phyloP scores from a whole-genome alignment of 2,797 vertebrate genomes.

The Eutrigla gurnardus region DNA sequence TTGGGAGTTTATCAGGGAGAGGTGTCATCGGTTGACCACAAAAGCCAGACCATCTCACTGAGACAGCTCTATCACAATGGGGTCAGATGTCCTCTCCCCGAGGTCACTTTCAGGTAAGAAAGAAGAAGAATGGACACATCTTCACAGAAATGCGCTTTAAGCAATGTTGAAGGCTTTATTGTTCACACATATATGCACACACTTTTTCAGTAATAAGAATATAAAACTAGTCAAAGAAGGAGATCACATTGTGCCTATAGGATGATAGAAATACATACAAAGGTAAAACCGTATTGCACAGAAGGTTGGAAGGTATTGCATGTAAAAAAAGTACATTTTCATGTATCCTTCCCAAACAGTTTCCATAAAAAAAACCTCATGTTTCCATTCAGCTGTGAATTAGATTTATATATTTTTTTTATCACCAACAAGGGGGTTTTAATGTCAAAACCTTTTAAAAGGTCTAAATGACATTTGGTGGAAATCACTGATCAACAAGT shows the following conservation, averaged over 20 bases:
- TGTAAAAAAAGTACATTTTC: no score
- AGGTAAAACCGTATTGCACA: no score
- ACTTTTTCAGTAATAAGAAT: no score
- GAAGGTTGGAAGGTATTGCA: no score
- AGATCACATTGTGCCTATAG: no score
- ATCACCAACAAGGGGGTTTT: not conserved
- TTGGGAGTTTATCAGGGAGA: slow-evolving; percentile 93
- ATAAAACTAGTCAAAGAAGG: no score
- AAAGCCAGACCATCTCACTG: slow-evolving; percentile 94
- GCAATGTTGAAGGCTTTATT: not conserved
- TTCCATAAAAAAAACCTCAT: not conserved
- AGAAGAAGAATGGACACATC: not conserved
- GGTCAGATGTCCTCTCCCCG: slow-evolving; percentile 91
- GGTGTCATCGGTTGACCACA: slow-evolving; percentile 91
- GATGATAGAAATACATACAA: no score
- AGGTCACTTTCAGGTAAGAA: slow-evolving; percentile 94
- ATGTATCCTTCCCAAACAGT: no score
- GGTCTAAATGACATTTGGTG: not conserved
- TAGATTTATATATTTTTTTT: not conserved
- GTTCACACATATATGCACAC: no score
- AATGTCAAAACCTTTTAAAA: not conserved
- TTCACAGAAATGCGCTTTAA: not conserved
- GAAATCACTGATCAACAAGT: not conserved
- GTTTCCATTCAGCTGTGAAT: not conserved
- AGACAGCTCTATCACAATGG: slow-evolving; percentile 93